phyloP scores from a whole-genome alignment of 2,888 invertebrate species.

The Ormyrus pomaceus region DNA sequence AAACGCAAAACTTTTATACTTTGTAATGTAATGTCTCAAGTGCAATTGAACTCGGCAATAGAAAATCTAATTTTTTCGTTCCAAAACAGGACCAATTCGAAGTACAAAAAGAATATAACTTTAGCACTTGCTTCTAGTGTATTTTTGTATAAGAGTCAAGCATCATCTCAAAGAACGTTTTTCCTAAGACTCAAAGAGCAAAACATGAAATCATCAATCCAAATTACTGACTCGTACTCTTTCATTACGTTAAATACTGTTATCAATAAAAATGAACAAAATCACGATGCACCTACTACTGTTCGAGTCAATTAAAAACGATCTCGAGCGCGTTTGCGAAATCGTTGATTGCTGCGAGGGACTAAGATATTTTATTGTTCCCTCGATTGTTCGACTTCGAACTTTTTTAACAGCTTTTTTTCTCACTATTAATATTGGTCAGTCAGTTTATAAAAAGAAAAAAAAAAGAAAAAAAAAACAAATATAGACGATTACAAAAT shows the following conservation, averaged over 20 bases:
- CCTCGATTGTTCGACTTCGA: constrained; percentile 30
- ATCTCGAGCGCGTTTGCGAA: constrained; percentile 37
- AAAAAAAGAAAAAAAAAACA: constrained; percentile 28
- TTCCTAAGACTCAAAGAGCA: not conserved
- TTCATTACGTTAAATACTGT: not conserved
- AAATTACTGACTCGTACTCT: constrained; percentile 11
- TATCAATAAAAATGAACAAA: constrained; percentile 16
- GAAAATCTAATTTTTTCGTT: constrained; percentile 30
- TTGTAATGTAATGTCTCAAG: constrained; percentile 2
- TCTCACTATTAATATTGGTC: constrained; percentile 21
- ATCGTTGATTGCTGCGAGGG: constrained; percentile 36
- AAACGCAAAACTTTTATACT: constrained; percentile 1
- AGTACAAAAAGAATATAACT: constrained; percentile 5
- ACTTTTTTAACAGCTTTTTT: not conserved
- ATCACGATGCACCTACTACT: constrained; percentile 43
- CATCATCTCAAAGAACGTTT: constrained; percentile 27
- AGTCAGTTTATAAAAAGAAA: constrained; percentile 8
- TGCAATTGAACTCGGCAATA: constrained; percentile 39
- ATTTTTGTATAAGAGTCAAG: constrained; percentile 34
- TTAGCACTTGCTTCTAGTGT: constrained; percentile 33
- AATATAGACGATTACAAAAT: constrained; percentile 37
- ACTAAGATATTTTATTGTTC: constrained; percentile 18
- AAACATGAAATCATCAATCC: not conserved
- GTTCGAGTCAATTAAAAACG: constrained; percentile 30
- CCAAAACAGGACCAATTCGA: constrained; percentile 10